Conservation (phyloP, 2,113 vertebrate genomes). For the Apteryx owenii region DNA sequence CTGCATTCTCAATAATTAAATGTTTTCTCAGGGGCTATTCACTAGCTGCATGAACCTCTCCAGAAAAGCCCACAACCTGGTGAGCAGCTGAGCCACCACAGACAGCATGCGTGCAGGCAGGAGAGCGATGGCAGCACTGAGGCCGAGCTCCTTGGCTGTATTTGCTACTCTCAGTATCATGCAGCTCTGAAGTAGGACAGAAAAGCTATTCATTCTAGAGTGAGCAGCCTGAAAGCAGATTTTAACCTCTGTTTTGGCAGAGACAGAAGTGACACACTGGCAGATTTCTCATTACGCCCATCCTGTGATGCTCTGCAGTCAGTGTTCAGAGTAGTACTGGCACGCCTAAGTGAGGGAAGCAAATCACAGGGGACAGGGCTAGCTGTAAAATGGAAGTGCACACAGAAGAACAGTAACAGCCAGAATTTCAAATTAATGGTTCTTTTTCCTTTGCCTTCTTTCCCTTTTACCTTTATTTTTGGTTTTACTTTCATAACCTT, state of each 20-base stretch:
- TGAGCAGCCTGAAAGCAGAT: slow-evolving; percentile 43
- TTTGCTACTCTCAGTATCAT: not conserved
- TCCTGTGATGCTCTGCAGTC: slow-evolving; percentile 17
- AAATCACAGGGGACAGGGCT: not conserved
- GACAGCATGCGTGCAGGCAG: not conserved
- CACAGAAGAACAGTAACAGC: not conserved
- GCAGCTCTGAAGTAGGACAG: not conserved
- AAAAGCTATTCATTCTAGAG: slow-evolving; percentile 10
- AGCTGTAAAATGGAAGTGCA: slow-evolving; percentile 19
- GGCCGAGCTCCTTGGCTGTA: not conserved
- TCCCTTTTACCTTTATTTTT: not conserved
- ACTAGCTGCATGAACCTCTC: not conserved
- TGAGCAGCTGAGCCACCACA: not conserved
- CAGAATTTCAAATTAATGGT: not conserved
- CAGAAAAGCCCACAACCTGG: not conserved
- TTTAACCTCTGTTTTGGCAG: slow-evolving; percentile 57
- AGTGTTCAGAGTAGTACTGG: not conserved
- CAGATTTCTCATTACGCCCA: slow-evolving; percentile 40
- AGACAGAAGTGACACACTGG: slow-evolving; percentile 1
- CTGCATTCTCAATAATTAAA: not conserved
- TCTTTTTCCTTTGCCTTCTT: not conserved
- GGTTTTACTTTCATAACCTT: slow-evolving; percentile 1
- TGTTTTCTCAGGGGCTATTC: not conserved
- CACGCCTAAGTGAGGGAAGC: not conserved
- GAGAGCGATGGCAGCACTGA: not conserved